Base-by-base conservation (phyloP, 2,113 vertebrate species). In the Muscicapa adusta region DNA sequence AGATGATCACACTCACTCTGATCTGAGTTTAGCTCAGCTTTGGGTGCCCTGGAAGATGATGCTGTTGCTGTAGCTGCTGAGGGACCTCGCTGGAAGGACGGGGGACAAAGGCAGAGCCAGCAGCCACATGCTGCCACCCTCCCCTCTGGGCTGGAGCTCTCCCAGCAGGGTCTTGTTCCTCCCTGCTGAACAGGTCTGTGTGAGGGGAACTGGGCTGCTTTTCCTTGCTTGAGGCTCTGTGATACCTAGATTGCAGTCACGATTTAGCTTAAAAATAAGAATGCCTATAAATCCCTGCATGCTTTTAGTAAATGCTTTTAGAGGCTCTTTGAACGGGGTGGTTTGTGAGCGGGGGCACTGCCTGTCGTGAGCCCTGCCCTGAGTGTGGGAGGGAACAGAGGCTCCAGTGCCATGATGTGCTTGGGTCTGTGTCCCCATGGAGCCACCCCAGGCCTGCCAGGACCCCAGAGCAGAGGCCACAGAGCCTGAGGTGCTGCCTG, bases 101-200 rank as follows among this genome's bases (percentile, higher is more conserved):
- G 47, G 42, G 80, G 53, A 40, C 47, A 47, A 29, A 58, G 17
- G 10, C 79, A 19, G 61, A 88, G 29, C 63, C 62, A 0, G 0
- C 48, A 28, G 74, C 70, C 36, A 20, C 54, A 38, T 24, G 16
- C 42, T 71, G 50, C 56, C 5, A 4, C 82, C 70, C 65, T 7
- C 10, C 47, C 8, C 50, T 6, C 36, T 4, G 34, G 73, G 36
- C 50, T 58, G 74, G 78, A 84, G 10, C 14, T 61, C 12, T 42
- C 50, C 45, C 73, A 8, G 58, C 42, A 28, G 38, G 43, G 14
- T 75, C 79, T 48, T 5, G 1, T 22, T 68, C 23, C 19, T 73
- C 63, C 31, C 36, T 0, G 2, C 88, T n/a, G 91, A 72, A 11
- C 93, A 96, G 93, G 94, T 96, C 48, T 85, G 94, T 94, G 89